These are phyloP conservation scores for Trissolcus brochymenae DNA, from an alignment of 2,888 invertebrate species.

Conservation along the genomic window DNA sequence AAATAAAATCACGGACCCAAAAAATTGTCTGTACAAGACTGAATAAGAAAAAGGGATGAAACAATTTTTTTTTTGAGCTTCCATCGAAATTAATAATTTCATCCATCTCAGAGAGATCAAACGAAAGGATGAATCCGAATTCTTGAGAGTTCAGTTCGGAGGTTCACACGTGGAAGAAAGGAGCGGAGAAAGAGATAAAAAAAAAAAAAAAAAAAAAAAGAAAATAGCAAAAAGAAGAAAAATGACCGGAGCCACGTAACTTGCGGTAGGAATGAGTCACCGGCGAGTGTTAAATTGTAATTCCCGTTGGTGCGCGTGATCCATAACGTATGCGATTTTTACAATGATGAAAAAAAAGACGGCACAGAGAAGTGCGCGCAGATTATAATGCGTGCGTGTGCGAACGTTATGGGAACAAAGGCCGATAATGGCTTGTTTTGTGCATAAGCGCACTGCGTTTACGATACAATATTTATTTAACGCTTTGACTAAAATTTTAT, in stretches of 20 bases:
- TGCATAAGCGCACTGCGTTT: conserved; percentile 68
- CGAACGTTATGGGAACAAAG: conserved; percentile 62
- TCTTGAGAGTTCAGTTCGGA: conserved; percentile 32
- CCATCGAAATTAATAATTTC: conserved; percentile 27
- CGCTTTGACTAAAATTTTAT: not conserved
- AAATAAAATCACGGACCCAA: not conserved
- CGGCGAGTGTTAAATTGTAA: conserved; percentile 58
- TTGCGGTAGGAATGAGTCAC: conserved; percentile 54
- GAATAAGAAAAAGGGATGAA: not conserved
- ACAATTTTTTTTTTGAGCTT: not conserved
- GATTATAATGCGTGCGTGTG: conserved; percentile 59
- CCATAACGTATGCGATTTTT: conserved; percentile 60
- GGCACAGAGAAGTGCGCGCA: conserved; percentile 53
- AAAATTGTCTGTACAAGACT: not conserved
- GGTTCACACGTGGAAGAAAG: conserved; percentile 41
- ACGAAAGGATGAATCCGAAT: conserved; percentile 20
- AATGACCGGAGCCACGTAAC: conserved; percentile 54
- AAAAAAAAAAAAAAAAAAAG: conserved; percentile 4
- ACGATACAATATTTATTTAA: conserved; percentile 63
- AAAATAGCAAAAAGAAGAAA: conserved; percentile 29
- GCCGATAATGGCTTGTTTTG: conserved; percentile 68
- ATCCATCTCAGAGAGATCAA: conserved; percentile 7
- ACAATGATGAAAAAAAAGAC: conserved; percentile 51
- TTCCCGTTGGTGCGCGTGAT: conserved; percentile 61
- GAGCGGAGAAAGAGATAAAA: not conserved